Conservation (phyloP, 2,797 vertebrate genomes). For the Acomys russatus region DNA sequence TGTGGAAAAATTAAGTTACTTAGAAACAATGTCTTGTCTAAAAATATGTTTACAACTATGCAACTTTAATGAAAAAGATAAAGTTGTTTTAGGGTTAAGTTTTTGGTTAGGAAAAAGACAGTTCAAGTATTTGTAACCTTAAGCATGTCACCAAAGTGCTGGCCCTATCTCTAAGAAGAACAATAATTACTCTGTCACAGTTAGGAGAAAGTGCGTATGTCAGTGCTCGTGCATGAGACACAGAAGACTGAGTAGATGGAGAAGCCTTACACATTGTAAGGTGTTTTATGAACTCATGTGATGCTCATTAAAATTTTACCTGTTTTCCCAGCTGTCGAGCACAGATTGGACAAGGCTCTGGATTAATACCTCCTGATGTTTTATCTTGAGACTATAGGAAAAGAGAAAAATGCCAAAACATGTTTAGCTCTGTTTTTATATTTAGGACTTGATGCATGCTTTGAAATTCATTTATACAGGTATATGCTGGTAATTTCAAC, state of each 20-base stretch:
- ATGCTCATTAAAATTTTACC: conserved; percentile 88
- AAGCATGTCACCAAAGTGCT: neutral
- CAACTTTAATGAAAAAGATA: conserved; percentile 42
- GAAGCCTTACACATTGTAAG: neutral
- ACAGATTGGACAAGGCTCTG: conserved; percentile 99
- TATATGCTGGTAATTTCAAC: conserved; percentile 32
- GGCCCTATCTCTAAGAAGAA: neutral
- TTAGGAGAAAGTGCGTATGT: neutral
- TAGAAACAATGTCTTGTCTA: neutral
- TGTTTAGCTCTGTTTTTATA: conserved; percentile 48
- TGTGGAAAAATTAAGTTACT: conserved; percentile 54
- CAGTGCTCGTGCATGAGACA: neutral
- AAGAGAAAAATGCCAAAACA: conserved; percentile 61
- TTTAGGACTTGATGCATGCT: conserved; percentile 8
- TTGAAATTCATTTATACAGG: conserved; percentile 40
- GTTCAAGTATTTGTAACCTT: neutral
- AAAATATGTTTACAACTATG: conserved; percentile 6
- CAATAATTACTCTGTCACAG: neutral
- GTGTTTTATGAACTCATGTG: conserved; percentile 10
- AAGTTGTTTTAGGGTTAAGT: neutral
- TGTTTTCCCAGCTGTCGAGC: conserved; percentile 96
- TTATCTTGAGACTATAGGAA: conserved; percentile 96
- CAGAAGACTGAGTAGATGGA: neutral
- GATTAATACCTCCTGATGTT: conserved; percentile 96
- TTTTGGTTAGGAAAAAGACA: neutral